Evolutionary conservation across 2,888 invertebrate genomes (phyloP).

Genomic region (Trichogramma dendrolimi): DNA sequence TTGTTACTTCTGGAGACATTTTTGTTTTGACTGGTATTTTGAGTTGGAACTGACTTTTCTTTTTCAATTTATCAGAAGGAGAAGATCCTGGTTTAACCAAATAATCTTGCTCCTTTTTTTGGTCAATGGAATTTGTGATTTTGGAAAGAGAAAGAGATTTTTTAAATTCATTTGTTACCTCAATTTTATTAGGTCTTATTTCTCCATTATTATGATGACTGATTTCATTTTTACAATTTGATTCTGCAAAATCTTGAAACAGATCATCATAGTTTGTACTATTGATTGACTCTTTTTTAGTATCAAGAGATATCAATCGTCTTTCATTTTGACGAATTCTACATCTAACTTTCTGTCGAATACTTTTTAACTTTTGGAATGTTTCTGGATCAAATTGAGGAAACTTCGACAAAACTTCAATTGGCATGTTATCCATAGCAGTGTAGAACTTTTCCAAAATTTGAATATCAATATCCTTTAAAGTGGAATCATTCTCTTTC

Average conservation of each 20-base stretch:
- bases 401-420: constrained; percentile 60
- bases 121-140: too few relatives aligned
- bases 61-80: constrained; percentile 12
- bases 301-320: constrained; percentile 13
- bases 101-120: neutral
- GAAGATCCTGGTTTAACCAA: neutral
- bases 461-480: constrained; percentile 58
- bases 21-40: constrained; percentile 44
- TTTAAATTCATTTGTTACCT: too few relatives aligned
- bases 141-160: too few relatives aligned
- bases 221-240: neutral
- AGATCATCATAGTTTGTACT: constrained; percentile 24
- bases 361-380: constrained; percentile 58
- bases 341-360: constrained; percentile 60
- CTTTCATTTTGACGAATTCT: constrained; percentile 52
- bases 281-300: constrained; percentile 1
- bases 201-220: too few relatives aligned
- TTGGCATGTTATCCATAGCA: constrained; percentile 63
- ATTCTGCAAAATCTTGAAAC: constrained; percentile 7
- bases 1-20: constrained; percentile 35
- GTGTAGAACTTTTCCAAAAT: constrained; percentile 62
- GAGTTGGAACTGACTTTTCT: constrained; percentile 40
- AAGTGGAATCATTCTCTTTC: constrained; percentile 34
- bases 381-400: constrained; percentile 59
- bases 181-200: too few relatives aligned